These are phyloP conservation scores for Orthosia gracilis DNA, from an alignment of 2,888 invertebrate species.

Conservation along the genomic window DNA sequence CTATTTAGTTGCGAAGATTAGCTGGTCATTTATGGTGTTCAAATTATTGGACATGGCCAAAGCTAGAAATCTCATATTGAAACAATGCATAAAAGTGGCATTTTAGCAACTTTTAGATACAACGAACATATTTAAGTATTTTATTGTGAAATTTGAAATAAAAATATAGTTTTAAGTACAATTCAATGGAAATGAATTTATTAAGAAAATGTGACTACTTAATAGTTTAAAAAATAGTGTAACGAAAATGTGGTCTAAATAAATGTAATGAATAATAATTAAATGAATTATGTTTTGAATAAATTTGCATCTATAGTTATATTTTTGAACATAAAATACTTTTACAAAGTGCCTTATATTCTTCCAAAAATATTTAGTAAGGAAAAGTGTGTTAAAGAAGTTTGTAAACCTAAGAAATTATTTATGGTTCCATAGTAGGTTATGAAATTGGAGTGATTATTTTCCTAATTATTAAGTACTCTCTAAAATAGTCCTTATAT, in stretches of 20 bases:
- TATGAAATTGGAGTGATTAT: slow-evolving; percentile 4
- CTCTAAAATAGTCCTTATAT: background rate
- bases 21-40: slow-evolving; percentile 28
- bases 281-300: slow-evolving; percentile 32
- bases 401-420: background rate
- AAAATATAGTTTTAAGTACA: slow-evolving; percentile 65
- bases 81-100: slow-evolving; percentile 59
- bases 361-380: slow-evolving; percentile 23
- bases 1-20: slow-evolving; percentile 31
- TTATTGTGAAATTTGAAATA: slow-evolving; percentile 59
- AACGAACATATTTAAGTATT: slow-evolving; percentile 64
- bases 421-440: slow-evolving; percentile 20
- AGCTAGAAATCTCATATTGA: slow-evolving; percentile 38
- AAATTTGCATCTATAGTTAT: slow-evolving; percentile 43
- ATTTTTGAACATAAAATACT: slow-evolving; percentile 69
- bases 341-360: slow-evolving; percentile 65
- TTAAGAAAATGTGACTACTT: slow-evolving; percentile 58
- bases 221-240: slow-evolving; percentile 32
- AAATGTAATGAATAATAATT: background rate
- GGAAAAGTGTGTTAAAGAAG: background rate
- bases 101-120: slow-evolving; percentile 43
- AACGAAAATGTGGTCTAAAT: slow-evolving; percentile 31
- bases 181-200: slow-evolving; percentile 67
- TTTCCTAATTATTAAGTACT: background rate
- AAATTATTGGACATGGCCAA: slow-evolving; percentile 38